Evolutionary conservation across 2,797 vertebrate genomes (phyloP), one percentile per base, ranked within the genome.

Genomic region (Hydrophis major): DNA sequence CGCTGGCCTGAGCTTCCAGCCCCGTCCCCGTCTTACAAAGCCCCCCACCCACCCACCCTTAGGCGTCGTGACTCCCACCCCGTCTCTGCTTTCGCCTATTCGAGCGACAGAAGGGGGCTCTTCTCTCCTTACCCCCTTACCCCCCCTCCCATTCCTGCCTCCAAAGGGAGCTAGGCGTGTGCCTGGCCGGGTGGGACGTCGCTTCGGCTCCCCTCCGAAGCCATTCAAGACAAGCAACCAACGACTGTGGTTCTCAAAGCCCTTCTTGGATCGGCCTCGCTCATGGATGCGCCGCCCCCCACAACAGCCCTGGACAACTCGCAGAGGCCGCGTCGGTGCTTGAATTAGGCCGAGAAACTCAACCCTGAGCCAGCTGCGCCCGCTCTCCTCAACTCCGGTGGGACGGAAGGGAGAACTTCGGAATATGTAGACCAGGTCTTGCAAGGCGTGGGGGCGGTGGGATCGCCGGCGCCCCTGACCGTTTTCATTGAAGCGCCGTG

Each of bases 181-280:
- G 37, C 7, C 6, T 0, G 32, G 18, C 7, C 18, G 20, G 74
- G 18, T 2, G 37, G 3, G 37, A 32, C 7, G 3, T 42, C 74
- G 8, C 74, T 55, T 12, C 53, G 53, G 10, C 2, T 55, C 53
- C 53, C 53, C 53, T 55, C 53, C 53, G 53, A 55, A 55, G 11
- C 53, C 11, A 2, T 55, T 53, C 50, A 74, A 37, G 3, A 18
- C 18, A 10, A 42, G 18, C 69, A 22, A 22, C 18, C 32, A 42
- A 42, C 96, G 89, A 89, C 97, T 96, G 96, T 94, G 96, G 93
- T 94, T 94, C 4, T 90, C 88, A 95, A 96, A 42, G 69, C 69
- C 32, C 18, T 18, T 20, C 69, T 78, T 37, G 69, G 69, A 20
- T 13, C 16, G 16, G 6, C n/a, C 32, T 74, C 32, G 6, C 32